Evolutionary conservation across 2,888 invertebrate species (phyloP), one percentile per base, ranked within the genome.

Genomic region (Crossocerus cetratus): DNA sequence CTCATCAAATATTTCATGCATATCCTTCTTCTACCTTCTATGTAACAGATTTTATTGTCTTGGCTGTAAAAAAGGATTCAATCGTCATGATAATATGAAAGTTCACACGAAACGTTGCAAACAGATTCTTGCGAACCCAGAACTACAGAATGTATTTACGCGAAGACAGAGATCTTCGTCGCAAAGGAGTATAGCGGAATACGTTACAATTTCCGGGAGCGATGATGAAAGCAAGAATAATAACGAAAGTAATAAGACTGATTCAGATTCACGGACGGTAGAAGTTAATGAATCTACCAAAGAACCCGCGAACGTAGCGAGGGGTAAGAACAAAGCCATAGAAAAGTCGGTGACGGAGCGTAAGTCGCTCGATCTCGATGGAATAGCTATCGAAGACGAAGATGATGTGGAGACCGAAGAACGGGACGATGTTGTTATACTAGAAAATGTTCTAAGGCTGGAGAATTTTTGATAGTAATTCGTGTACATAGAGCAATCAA

Each of bases 61-160:
- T 2, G 87, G 85, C n/a, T 88, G 88, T 65, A 49, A 82, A 5
- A 84, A 83, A 62, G 72, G 81, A 5, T 88, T 88, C 58, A 88
- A 88, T 78, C 83, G 88, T 2, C 85, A 85, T 18, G 88, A 88
- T 62, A 88, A 88, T 69, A 88, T 88, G 88, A 88, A 88, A 61
- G 83, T 85, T 44, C 88, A 88, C 20, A 84, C 86, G 3, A 87
- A 84, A 74, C 81, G 86, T 4, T 88, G 88, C 63, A 80, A 83
- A 21, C 14, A 62, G 3, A 86, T 88, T 64, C 71, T 82, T 20
- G 80, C 82, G 0, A 84, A 87, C 76, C 87, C 87, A 3, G 78
- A 83, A n/a, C 66, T 86, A 3, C 78, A 80, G 53, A 65, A 72
- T 21, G 63, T 82, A 0, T 66, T 85, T 18, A 44, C 1, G 3